phyloP scores from a whole-genome alignment of 2,113 vertebrate genomes.

The Lathamus discolor region DNA sequence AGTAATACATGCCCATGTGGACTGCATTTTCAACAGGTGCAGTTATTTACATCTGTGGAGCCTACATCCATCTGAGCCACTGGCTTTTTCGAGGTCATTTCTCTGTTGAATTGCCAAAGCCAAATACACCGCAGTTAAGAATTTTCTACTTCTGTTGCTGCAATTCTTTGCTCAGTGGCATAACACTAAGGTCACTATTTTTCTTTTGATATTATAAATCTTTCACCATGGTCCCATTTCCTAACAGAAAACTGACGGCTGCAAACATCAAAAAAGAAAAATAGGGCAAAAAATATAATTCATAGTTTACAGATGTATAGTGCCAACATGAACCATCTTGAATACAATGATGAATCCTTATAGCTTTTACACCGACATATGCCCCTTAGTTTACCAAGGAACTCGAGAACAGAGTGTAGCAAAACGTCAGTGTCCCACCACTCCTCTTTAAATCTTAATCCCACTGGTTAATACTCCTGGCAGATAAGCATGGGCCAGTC shows the following conservation, averaged over 20 bases:
- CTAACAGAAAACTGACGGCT: neutral
- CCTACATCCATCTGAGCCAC: neutral
- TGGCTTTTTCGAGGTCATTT: neutral
- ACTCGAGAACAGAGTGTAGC: neutral
- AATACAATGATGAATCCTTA: neutral
- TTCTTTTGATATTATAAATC: neutral
- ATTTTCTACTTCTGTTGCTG: neutral
- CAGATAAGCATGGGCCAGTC: neutral
- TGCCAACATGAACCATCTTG: neutral
- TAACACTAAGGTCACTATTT: neutral
- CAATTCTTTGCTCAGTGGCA: neutral
- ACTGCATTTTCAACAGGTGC: neutral
- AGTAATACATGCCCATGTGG: neutral
- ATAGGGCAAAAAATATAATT: neutral
- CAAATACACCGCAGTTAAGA: neutral
- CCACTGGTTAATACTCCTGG: neutral
- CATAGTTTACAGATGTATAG: neutral
- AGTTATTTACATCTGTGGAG: neutral
- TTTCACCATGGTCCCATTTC: neutral
- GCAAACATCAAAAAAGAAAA: neutral
- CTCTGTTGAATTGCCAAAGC: neutral
- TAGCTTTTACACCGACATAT: neutral
- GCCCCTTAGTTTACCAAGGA: neutral
- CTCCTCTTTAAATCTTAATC: neutral
- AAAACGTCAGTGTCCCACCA: neutral